These are phyloP conservation scores for Brachyrhaphis roseni DNA, from an alignment of 2,797 vertebrate genomes.

Conservation along the genomic window DNA sequence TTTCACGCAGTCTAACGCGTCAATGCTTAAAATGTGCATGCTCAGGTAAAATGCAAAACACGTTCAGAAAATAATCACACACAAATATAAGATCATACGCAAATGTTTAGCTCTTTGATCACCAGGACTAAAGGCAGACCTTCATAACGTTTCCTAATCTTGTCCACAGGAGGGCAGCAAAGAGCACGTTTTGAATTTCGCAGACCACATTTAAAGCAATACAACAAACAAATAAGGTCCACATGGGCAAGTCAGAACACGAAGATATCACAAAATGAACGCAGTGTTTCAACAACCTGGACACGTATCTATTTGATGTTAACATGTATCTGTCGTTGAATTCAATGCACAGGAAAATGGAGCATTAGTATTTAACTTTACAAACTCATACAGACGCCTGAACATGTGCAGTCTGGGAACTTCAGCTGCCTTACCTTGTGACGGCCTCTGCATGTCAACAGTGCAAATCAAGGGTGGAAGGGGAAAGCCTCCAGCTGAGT, in stretches of 20 bases:
- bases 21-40: no score
- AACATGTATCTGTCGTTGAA: neutral
- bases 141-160: neutral
- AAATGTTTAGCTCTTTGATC: constrained; percentile 5
- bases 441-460: constrained; percentile 38
- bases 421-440: constrained; percentile 65
- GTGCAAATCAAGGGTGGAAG: constrained; percentile 43
- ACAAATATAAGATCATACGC: neutral
- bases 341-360: neutral
- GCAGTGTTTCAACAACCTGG: neutral
- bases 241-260: neutral
- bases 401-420: constrained; percentile 1
- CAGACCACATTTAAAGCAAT: constrained; percentile 29
- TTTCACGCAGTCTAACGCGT: neutral
- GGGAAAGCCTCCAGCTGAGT: constrained; percentile 76
- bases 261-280: neutral
- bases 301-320: neutral
- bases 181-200: constrained; percentile 35
- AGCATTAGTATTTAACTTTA: no score
- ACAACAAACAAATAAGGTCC: constrained; percentile 50
- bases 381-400: neutral
- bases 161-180: constrained; percentile 75
- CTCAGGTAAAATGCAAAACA: neutral
- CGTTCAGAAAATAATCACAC: neutral
- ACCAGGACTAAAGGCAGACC: neutral